Evolutionary conservation across 2,888 invertebrate species (phyloP).

Genomic region (Drosophila nigricruria): DNA sequence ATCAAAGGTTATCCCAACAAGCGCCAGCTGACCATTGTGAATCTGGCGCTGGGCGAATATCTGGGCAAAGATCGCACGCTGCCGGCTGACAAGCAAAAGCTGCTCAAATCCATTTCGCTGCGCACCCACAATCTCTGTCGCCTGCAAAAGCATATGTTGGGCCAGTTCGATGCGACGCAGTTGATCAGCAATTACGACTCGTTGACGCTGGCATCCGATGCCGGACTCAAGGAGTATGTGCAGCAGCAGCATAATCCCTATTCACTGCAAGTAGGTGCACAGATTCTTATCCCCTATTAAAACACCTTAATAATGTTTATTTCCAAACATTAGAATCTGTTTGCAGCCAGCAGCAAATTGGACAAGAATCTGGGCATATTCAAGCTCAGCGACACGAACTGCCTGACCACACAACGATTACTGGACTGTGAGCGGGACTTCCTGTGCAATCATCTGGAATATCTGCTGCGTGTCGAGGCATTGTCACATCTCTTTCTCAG

Average conservation of each 20-base stretch:
- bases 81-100: slow-evolving; percentile 88
- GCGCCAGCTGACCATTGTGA: slow-evolving; percentile 48
- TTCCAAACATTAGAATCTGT: slow-evolving; percentile 45
- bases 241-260: slow-evolving; percentile 88
- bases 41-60: slow-evolving; percentile 70
- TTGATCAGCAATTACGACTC: slow-evolving; percentile 91
- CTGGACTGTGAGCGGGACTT: slow-evolving; percentile 88
- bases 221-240: slow-evolving; percentile 90
- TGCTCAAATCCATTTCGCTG: slow-evolving; percentile 88
- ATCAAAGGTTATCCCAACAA: slow-evolving; percentile 49
- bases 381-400: slow-evolving; percentile 25
- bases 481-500: slow-evolving; percentile 95
- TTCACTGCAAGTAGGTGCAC: slow-evolving; percentile 72
- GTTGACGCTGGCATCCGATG: slow-evolving; percentile 88
- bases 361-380: slow-evolving; percentile 64
- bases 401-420: slow-evolving; percentile 67
- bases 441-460: slow-evolving; percentile 95
- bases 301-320: neutral
- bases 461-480: slow-evolving; percentile 95
- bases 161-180: slow-evolving; percentile 89
- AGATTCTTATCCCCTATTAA: fast-evolving
- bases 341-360: slow-evolving; percentile 67
- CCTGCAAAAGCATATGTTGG: slow-evolving; percentile 87
- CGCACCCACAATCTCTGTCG: slow-evolving; percentile 89
- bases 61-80: slow-evolving; percentile 80